These are phyloP conservation scores for Venusia cambrica DNA, from an alignment of 2,888 invertebrate genomes.

Conservation along the genomic window DNA sequence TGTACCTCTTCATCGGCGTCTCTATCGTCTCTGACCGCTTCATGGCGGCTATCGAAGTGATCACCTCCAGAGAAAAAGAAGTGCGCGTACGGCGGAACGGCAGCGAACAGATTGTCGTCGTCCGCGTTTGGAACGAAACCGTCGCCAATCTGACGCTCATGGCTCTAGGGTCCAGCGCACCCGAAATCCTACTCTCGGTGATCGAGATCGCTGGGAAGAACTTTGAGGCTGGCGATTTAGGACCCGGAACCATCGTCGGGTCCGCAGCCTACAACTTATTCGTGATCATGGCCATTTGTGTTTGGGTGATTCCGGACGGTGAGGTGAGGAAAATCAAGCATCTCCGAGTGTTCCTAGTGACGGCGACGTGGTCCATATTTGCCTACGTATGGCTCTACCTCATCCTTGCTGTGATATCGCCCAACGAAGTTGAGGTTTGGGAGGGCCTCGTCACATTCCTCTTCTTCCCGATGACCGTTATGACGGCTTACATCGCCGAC, in stretches of 20 bases:
- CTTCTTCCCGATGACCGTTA: conserved; percentile 97
- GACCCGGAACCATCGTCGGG: conserved; percentile 99
- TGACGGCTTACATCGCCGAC: conserved; percentile 98
- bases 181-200: conserved; percentile 97
- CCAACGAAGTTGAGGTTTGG: conserved; percentile 97
- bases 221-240: conserved; percentile 97
- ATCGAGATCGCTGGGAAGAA: conserved; percentile 98
- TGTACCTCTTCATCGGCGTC: conserved; percentile 98
- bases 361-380: conserved; percentile 98
- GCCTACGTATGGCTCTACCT: conserved; percentile 99
- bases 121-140: conserved; percentile 99
- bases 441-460: conserved; percentile 97
- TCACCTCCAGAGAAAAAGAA: conserved; percentile 98
- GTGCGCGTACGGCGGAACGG: conserved; percentile 94
- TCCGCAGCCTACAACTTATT: conserved; percentile 99
- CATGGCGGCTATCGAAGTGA: conserved; percentile 99
- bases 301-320: conserved; percentile 93
- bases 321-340: conserved; percentile 97
- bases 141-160: conserved; percentile 99
- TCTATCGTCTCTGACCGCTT: conserved; percentile 99
- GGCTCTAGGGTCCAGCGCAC: conserved; percentile 99
- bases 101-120: conserved; percentile 94
- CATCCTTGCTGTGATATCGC: conserved; percentile 93
- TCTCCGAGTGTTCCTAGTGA: conserved; percentile 97
- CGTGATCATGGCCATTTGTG: conserved; percentile 98